Evolutionary conservation across 2,113 vertebrate species (phyloP), one percentile per base, ranked within the genome.

Genomic region (Psilopsiagon aymara): DNA sequence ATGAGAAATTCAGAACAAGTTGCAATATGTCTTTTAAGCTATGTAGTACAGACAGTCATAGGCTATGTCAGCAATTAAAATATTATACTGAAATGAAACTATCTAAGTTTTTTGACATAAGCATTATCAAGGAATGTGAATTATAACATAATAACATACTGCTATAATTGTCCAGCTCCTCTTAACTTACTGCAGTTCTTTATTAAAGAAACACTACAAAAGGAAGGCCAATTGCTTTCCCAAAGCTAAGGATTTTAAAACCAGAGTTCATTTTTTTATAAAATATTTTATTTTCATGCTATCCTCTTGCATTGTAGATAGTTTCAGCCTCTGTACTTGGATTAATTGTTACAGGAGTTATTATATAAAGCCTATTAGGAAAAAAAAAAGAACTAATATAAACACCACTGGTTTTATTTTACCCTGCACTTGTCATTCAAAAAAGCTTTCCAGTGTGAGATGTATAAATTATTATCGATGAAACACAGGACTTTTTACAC

Each of bases 271-370:
- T 80, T 91, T 82, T 67, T 46, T 31, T 80, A 85, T 37, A 85
- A 93, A 82, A 82, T 60, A 94, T 83, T 94, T 76, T 41, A 71
- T 97, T 94, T 95, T 66, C 49, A 39, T 86, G 43, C 47, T 89
- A 39, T 70, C 78, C 28, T 90, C 71, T 96, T 91, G 62, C 59
- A 44, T 55, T 80, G 53, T 7, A 76, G 80, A 77, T 62, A 53
- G 59, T 86, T 95, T 77, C 79, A 92, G 57, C 66, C 49, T 86
- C 90, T 93, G 33, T 75, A 31, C 55, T 71, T 24, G 77, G 69
- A 83, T 93, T 97, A 96, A 87, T 95, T 94, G 76, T 82, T 93
- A 88, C 68, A 88, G 68, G 46, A 89, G 59, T 74, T 93, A 92
- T 85, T 91, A 86, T 59, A 90, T 51, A 90, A 94, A 96, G 84